Base-by-base conservation (phyloP, 1,140 invertebrate species). In the Drosophila willistoni region DNA sequence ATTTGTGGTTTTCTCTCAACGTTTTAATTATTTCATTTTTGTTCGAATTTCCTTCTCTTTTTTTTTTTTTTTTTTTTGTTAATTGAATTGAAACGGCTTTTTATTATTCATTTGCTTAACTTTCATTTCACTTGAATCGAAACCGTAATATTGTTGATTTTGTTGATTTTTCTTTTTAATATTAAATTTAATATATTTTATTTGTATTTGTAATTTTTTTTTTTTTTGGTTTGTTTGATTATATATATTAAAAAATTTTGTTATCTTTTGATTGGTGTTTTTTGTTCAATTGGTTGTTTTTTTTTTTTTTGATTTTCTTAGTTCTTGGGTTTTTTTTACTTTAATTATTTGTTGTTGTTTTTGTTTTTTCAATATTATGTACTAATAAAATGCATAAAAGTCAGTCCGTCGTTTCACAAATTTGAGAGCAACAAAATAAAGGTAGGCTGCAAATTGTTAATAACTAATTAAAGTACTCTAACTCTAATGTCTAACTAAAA, bases 371-470 rank as follows among this genome's bases (percentile, higher is more conserved):
- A 64, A 47, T 77, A 33, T 84, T 87, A 87, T 87, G 74, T 86
- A 86, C 82, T 86, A 89, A 86, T 86, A 86, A 87, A 87, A 87
- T 87, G 83, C 83, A 87, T 87, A 84, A 83, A 87, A 87, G 83
- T 87, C 83, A 87, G 83, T 87, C 83, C 83, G 83, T 87, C 83
- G 83, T 87, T 87, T 89, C 83, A 89, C 84, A 87, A 87, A 89
- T 87, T 87, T 78, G 56, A 59, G 56, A 59, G 29, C 34, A 36
- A 59, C n/a, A 59, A 59, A 59, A 59, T 33, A 59, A 59, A 36
- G 33, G 34, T 19, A 62, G 60, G 60, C 60, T 62, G 60, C 14
- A 62, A 59, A 56, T 65, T 71, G 71, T 41, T 36, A 34, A 56
- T 29, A 64, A 55, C 19, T 36, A 61, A 41, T 29, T 56, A 66